phyloP scores from a whole-genome alignment of 2,888 invertebrate genomes.

The Chrysomela aeneicollis region DNA sequence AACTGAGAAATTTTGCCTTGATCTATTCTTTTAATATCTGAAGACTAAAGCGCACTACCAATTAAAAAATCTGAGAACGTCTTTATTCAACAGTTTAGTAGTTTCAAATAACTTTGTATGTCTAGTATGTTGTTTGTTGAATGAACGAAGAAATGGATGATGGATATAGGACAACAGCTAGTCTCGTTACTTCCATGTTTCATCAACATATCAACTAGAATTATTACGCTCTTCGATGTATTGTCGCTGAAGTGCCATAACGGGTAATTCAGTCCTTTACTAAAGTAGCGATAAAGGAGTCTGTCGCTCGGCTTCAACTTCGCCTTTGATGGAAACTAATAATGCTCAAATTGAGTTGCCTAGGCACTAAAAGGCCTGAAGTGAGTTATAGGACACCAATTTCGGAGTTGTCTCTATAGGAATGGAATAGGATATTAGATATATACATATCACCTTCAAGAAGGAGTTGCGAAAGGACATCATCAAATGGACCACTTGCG shows the following conservation, averaged over 20 bases:
- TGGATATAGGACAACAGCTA: no score
- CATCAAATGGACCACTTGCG: no score
- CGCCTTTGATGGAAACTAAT: slow-evolving; percentile 17
- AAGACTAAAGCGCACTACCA: no score
- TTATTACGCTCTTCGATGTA: slow-evolving; percentile 5
- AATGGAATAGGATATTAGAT: neutral
- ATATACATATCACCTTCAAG: no score
- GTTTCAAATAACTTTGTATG: no score
- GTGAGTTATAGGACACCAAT: slow-evolving; percentile 15
- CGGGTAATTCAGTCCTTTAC: slow-evolving; percentile 5
- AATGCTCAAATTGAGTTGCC: slow-evolving; percentile 19
- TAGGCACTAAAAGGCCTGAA: slow-evolving; percentile 15
- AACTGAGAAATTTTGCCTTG: no score
- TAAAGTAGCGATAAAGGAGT: slow-evolving; percentile 15
- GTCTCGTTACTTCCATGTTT: neutral
- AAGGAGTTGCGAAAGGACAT: no score
- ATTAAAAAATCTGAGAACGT: no score
- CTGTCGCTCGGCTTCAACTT: slow-evolving; percentile 18
- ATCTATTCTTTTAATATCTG: no score
- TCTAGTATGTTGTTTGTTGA: no score
- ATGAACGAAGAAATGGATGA: no score
- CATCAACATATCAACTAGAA: slow-evolving; percentile 15
- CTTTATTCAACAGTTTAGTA: no score
- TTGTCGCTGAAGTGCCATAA: slow-evolving; percentile 7
- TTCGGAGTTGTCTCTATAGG: slow-evolving; percentile 5